Conservation (phyloP, 2,113 vertebrate genomes). For the Percopsis transmontana region DNA sequence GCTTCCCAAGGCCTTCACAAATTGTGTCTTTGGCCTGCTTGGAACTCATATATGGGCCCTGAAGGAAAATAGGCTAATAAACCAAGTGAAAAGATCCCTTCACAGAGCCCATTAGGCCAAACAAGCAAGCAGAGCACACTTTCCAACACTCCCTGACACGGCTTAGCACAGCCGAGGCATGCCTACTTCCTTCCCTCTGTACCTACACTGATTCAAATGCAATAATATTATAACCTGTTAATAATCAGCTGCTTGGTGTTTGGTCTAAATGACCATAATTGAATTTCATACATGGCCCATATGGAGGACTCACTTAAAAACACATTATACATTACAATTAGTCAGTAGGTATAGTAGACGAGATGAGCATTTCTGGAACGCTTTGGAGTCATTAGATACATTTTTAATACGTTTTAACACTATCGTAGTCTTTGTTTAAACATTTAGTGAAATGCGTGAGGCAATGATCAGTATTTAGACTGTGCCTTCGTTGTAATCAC, state of each 20-base stretch:
- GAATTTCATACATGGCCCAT: not conserved
- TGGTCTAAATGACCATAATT: not conserved
- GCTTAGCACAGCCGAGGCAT: constrained; percentile 11
- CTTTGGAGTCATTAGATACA: constrained; percentile 33
- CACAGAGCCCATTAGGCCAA: constrained; percentile 51
- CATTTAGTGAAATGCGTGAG: constrained; percentile 42
- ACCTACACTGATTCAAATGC: not conserved
- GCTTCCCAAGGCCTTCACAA: constrained; percentile 52
- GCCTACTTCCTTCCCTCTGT: constrained; percentile 13
- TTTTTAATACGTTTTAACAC: constrained; percentile 42
- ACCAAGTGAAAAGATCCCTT: constrained; percentile 67
- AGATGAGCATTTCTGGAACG: constrained; percentile 13
- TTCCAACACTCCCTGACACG: constrained; percentile 5
- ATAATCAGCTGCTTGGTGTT: not conserved
- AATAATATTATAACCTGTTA: not conserved
- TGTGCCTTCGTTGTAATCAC: constrained; percentile 35
- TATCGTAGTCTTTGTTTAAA: constrained; percentile 34
- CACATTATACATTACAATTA: constrained; percentile 39
- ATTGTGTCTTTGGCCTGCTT: constrained; percentile 49
- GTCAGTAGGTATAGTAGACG: not conserved
- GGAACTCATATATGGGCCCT: constrained; percentile 57
- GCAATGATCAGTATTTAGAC: constrained; percentile 29
- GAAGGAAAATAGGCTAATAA: constrained; percentile 69
- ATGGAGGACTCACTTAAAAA: constrained; percentile 1
- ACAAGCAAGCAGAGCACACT: constrained; percentile 45